These are phyloP conservation scores for Petaurus breviceps DNA, from an alignment of 2,113 vertebrate species.

Conservation along the genomic window DNA sequence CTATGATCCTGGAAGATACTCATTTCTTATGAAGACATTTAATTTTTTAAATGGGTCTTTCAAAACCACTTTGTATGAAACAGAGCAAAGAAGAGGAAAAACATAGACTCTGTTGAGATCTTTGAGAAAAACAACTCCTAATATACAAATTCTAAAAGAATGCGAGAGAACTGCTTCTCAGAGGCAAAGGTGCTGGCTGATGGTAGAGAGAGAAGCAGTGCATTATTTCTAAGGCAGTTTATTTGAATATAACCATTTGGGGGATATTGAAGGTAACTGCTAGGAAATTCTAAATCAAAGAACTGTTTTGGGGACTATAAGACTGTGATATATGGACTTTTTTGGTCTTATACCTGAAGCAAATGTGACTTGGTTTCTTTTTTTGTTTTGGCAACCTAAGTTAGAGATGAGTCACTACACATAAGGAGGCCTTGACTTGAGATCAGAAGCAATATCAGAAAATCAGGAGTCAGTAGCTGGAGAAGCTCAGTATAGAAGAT, in stretches of 20 bases:
- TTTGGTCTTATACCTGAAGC: neutral
- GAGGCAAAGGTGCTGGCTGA: neutral
- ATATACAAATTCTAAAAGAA: neutral
- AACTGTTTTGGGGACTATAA: neutral
- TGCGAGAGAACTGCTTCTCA: neutral
- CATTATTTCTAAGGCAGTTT: neutral
- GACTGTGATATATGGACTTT: neutral
- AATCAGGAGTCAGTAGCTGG: neutral
- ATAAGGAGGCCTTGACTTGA: neutral
- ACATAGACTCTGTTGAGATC: neutral
- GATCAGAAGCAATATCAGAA: neutral
- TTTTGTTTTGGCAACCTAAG: neutral
- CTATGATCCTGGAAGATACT: neutral
- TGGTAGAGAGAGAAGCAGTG: neutral
- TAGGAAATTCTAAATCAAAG: neutral
- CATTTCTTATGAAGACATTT: neutral
- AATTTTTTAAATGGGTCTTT: neutral
- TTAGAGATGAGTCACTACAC: neutral
- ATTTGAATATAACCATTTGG: neutral
- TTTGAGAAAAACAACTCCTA: neutral
- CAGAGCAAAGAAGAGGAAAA: neutral
- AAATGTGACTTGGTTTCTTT: neutral
- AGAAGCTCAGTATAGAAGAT: neutral
- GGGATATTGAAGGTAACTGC: neutral
- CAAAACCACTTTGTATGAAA: neutral